Evolutionary conservation across 2,113 vertebrate genomes (phyloP).

Genomic region (Caloenas nicobarica): DNA sequence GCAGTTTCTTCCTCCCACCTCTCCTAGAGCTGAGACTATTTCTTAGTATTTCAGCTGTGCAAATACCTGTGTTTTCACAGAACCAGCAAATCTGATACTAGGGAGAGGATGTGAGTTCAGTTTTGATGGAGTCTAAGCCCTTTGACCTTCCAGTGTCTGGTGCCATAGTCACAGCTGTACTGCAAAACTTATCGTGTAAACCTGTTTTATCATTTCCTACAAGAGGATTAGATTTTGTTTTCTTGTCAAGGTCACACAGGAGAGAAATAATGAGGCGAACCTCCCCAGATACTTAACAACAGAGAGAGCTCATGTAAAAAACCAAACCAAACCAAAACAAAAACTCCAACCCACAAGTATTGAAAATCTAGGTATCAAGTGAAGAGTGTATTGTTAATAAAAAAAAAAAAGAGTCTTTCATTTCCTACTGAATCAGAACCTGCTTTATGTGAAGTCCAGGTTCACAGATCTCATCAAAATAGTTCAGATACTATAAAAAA

Average conservation of each 20-base stretch:
- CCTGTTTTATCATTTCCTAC: neutral
- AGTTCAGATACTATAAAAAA: neutral
- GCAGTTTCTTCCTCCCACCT: neutral
- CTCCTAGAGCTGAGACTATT: conserved; percentile 23
- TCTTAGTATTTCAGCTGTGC: conserved; percentile 6
- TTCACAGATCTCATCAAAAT: neutral
- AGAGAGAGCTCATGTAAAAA: neutral
- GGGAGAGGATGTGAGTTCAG: neutral
- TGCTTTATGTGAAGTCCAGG: neutral
- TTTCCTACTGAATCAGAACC: neutral
- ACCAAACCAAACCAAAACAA: neutral
- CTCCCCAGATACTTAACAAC: neutral
- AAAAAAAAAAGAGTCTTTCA: neutral
- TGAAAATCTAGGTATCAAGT: neutral
- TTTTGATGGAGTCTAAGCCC: neutral
- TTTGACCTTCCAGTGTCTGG: neutral
- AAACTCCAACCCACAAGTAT: neutral
- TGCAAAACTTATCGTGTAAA: neutral
- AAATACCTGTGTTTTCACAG: conserved; percentile 1
- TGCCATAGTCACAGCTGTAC: conserved; percentile 15
- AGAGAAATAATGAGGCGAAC: neutral
- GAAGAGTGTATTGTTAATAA: neutral
- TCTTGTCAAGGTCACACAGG: neutral
- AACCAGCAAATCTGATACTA: conserved; percentile 36
- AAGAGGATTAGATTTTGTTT: neutral